Evolutionary conservation across 2,797 vertebrate genomes (phyloP).

Genomic region (Scolopax rusticola): DNA sequence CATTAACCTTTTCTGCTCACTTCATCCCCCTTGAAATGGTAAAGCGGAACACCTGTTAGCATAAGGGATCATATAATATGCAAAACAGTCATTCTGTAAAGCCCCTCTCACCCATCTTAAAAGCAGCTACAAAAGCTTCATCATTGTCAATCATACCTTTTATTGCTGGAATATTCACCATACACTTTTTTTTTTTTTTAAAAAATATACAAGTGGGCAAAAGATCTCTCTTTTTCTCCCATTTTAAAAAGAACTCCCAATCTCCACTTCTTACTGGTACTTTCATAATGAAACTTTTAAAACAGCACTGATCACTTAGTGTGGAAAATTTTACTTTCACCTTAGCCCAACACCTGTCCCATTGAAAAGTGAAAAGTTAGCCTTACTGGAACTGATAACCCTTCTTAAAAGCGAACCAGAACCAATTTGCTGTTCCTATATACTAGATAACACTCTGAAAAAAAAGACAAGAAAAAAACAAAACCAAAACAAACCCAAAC

Average conservation of each 20-base stretch:
- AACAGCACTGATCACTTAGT: not conserved
- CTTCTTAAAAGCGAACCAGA: not conserved
- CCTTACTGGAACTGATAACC: not conserved
- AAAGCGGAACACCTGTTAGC: conserved; percentile 61
- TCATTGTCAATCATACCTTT: not conserved
- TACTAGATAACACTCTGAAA: not conserved
- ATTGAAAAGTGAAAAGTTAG: not conserved
- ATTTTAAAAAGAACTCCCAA: not conserved
- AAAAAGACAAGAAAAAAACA: not conserved
- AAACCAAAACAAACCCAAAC: not conserved
- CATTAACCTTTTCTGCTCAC: conserved; percentile 66
- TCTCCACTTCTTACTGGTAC: not conserved
- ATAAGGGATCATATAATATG: conserved; percentile 5
- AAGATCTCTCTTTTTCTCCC: not conserved
- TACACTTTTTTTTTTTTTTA: not conserved
- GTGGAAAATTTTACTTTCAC: not conserved
- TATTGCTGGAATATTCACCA: not conserved
- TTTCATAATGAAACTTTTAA: not conserved
- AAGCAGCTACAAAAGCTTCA: not conserved
- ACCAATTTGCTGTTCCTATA: not conserved
- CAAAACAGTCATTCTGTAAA: conserved; percentile 33
- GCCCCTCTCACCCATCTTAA: not conserved
- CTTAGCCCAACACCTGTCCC: not conserved
- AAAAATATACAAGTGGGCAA: not conserved
- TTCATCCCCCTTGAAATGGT: conserved; percentile 38